Percentiles rank a stretch among this genome's conserved stretches.
phyloP scores from a whole-genome alignment of 2,797 vertebrate genomes.

The Syngnathus acus region DNA sequence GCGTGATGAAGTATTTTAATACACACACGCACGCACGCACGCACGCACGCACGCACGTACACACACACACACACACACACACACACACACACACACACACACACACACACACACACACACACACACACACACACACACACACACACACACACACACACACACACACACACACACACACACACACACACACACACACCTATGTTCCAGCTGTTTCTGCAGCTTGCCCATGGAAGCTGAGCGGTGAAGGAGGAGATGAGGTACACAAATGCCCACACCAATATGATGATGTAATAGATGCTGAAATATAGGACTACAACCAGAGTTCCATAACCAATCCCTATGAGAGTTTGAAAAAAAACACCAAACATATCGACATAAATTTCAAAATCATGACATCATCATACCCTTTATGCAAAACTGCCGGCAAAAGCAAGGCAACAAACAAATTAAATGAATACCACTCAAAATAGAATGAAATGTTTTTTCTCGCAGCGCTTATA shows the following conservation, averaged over 20 bases:
- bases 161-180: too few species aligned
- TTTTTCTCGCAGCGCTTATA: background rate
- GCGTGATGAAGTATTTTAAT: too few species aligned
- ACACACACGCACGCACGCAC: too few species aligned
- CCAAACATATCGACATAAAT: background rate
- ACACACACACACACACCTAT: conserved; percentile 45
- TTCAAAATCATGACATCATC: background rate
- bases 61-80: background rate
- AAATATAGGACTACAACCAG: conserved; percentile 71
- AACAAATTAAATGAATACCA: too few species aligned
- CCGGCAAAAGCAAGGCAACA: too few species aligned
- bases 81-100: conserved; percentile 48
- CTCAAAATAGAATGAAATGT: too few species aligned
- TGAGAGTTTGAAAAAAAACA: background rate
- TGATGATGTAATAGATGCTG: conserved; percentile 74
- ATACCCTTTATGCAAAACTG: too few species aligned
- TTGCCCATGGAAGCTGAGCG: conserved; percentile 69
- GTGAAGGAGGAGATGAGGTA: conserved; percentile 73
- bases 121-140: too few species aligned
- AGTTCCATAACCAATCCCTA: conserved; percentile 70
- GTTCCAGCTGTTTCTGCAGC: conserved; percentile 72
- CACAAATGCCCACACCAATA: conserved; percentile 75
- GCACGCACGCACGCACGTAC: too few species aligned
- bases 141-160: too few species aligned
- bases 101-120: too few species aligned